Evolutionary conservation across 1,140 invertebrate species (phyloP), one percentile per base, ranked within the genome.

Genomic region (Saccostrea cuccullata): DNA sequence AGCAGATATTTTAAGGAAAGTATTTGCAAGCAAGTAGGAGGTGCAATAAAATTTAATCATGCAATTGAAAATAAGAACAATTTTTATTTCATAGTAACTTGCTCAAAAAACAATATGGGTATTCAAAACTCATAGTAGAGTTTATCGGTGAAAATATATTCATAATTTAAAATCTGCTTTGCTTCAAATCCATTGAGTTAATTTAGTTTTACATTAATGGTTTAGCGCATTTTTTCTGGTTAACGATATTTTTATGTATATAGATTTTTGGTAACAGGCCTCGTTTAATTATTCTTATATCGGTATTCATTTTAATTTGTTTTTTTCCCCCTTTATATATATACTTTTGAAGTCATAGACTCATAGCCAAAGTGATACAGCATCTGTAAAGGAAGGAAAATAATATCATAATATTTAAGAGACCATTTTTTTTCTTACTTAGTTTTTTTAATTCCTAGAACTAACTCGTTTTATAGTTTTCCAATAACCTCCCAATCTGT

Each of bases 201-300:
- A 77, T 77, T 77, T 77, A 26, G 30, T 30, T 77, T 30, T 36
- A 30, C 26, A 36, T 20, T 77, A 30, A 77, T 77, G 26, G 23
- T 77, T 77, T 30, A 77, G 30, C 20, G 60, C 60, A 67, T 20
- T 20, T 64, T 64, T 30, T 73, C 23, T 36, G 26, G 30, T 36
- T 77, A 77, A 77, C 13, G 70, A 77, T 26, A 77, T 26, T 77
- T 77, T 77, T 30, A 77, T 77, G 70, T 36, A 15, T 77, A 77
- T 77, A 77, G 70, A 77, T 77, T 77, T 77, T 77, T 77, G 70
- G 70, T 26, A 77, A 77, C 70, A 77, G 70, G 70, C 26, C 70
- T 77, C 70, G 70, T 77, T 36, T 77, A 77, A 77, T 77, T 77
- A 77, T 77, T 77, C 70, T 77, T 36, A 77, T 26, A 77, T 36